A percentile compares a stretch with the other conserved stretches of the same genome.
phyloP scores from a whole-genome alignment of 1,140 invertebrate genomes.

The Pantala flavescens region DNA sequence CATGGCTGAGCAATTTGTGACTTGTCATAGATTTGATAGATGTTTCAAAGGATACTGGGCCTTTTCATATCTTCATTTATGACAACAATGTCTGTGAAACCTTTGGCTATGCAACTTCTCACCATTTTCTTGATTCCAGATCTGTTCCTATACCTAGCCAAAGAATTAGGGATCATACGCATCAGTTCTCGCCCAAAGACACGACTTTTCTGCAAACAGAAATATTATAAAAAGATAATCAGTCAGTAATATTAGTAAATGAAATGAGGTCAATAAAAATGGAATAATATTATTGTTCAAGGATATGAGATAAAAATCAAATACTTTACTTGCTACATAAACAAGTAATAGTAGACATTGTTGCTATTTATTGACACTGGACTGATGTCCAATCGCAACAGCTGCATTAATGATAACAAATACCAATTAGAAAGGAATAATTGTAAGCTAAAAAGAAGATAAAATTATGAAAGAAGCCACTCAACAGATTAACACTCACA shows the following conservation, averaged over 20 bases:
- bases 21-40: background rate
- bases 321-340: background rate
- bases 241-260: background rate
- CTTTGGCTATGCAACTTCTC: slow-evolving; percentile 59
- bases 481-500: too few species aligned
- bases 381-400: too few species aligned
- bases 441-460: too few species aligned
- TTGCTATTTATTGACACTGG: background rate
- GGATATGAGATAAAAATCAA: background rate
- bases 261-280: background rate
- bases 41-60: slow-evolving; percentile 54
- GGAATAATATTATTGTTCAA: background rate
- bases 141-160: slow-evolving; percentile 63
- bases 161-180: slow-evolving; percentile 84
- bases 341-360: background rate
- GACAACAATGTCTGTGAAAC: slow-evolving; percentile 84
- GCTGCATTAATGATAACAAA: too few species aligned
- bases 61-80: slow-evolving; percentile 87
- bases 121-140: slow-evolving; percentile 90
- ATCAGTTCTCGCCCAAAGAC: slow-evolving; percentile 86
- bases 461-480: too few species aligned
- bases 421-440: too few species aligned
- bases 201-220: slow-evolving; percentile 60
- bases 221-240: slow-evolving; percentile 18
- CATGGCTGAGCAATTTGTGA: too few species aligned